A percentile compares a stretch with the other conserved stretches of the same genome.
Conservation (phyloP, 2,888 invertebrate species). For the Ellobium chinense region DNA sequence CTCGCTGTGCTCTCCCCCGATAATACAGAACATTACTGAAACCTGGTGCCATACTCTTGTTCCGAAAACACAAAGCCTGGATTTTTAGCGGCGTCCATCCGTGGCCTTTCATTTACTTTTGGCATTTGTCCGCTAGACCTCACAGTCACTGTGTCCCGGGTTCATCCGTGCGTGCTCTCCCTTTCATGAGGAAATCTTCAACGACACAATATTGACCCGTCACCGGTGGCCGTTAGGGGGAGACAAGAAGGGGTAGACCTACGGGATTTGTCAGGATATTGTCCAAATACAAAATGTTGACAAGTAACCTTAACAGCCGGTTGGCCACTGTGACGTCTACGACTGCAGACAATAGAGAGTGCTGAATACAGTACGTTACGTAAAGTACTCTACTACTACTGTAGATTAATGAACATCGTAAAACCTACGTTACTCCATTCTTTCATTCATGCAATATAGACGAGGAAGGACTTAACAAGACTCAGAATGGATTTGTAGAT, state of each 20-base stretch:
- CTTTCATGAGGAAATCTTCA: not conserved
- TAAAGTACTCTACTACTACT: too few species aligned
- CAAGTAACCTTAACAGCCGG: not conserved
- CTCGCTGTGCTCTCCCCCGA: too few species aligned
- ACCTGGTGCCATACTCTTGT: not conserved
- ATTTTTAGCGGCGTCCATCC: not conserved
- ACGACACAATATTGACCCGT: not conserved
- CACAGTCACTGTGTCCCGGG: too few species aligned
- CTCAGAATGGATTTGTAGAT: too few species aligned
- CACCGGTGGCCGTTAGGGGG: not conserved
- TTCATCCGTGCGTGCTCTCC: not conserved
- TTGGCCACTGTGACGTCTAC: not conserved
- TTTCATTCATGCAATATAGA: too few species aligned
- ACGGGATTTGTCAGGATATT: not conserved
- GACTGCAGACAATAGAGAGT: too few species aligned
- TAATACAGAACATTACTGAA: not conserved
- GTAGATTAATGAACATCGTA: too few species aligned
- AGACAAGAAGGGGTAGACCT: not conserved
- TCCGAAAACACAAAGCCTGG: not conserved
- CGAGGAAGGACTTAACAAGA: too few species aligned
- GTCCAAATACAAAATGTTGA: not conserved
- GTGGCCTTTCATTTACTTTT: not conserved
- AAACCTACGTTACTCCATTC: too few species aligned
- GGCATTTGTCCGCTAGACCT: not conserved
- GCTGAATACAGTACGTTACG: too few species aligned